Evolutionary conservation across 2,113 vertebrate species (phyloP).

Genomic region (Myotis lucifugus): DNA sequence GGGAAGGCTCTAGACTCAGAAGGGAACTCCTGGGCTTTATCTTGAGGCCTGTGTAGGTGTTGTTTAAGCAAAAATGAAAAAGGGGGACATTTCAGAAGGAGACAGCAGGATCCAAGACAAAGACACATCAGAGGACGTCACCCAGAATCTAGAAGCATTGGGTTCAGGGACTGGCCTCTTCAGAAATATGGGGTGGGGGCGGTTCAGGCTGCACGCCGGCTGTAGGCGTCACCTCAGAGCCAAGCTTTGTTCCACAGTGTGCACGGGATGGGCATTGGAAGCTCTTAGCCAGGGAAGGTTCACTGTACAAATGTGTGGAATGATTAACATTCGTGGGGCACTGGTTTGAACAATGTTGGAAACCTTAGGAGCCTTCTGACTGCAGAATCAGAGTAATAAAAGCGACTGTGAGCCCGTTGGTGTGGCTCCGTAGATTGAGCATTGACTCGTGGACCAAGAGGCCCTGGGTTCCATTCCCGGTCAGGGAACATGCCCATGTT

Average conservation of each 20-base stretch:
- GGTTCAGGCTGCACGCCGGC: background rate
- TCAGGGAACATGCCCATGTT: too few relatives aligned
- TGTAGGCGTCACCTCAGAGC: background rate
- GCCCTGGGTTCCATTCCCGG: too few relatives aligned
- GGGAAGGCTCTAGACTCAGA: background rate
- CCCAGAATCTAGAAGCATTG: background rate
- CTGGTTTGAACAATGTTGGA: background rate
- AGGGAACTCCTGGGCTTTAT: background rate
- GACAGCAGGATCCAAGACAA: background rate
- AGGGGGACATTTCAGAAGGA: background rate
- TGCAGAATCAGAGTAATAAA: background rate
- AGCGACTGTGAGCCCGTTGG: too few relatives aligned
- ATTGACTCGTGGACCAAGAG: too few relatives aligned
- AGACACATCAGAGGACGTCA: background rate
- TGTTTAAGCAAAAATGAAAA: background rate
- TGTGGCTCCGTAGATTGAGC: too few relatives aligned
- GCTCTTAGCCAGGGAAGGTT: background rate
- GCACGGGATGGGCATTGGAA: background rate
- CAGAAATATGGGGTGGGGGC: background rate
- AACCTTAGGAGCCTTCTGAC: background rate
- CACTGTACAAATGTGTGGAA: background rate
- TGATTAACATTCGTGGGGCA: background rate
- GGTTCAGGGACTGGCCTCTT: background rate
- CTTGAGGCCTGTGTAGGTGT: background rate
- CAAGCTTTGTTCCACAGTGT: background rate